Conservation (phyloP, 2,797 vertebrate genomes). For the Eulemur rubriventer region DNA sequence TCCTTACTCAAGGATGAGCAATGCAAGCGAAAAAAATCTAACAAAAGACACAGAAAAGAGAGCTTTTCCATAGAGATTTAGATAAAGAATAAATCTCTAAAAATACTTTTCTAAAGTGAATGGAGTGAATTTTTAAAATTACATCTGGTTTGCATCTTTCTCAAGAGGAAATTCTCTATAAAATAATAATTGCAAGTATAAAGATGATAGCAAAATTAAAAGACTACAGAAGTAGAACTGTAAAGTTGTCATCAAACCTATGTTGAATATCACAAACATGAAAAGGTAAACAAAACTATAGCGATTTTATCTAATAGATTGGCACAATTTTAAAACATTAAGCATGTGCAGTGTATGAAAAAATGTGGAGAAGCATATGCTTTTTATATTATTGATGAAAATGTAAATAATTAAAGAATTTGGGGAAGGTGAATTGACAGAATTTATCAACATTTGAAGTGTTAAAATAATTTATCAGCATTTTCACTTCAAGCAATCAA, state of each 20-base stretch:
- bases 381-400: background rate
- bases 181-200: background rate
- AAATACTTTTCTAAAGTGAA: background rate
- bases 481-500: background rate
- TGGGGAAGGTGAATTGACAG: background rate
- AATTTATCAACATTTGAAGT: background rate
- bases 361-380: background rate
- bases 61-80: background rate
- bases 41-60: background rate
- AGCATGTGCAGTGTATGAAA: background rate
- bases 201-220: background rate
- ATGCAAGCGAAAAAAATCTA: background rate
- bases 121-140: background rate
- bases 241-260: background rate
- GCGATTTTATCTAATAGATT: background rate
- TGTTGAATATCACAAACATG: background rate
- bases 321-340: background rate
- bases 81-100: background rate
- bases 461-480: background rate
- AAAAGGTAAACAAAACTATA: background rate
- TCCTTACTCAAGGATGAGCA: background rate
- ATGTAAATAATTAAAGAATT: background rate
- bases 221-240: background rate
- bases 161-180: background rate
- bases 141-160: background rate